phyloP scores from a whole-genome alignment of 2,797 vertebrate species.

The Trichosurus vulpecula region DNA sequence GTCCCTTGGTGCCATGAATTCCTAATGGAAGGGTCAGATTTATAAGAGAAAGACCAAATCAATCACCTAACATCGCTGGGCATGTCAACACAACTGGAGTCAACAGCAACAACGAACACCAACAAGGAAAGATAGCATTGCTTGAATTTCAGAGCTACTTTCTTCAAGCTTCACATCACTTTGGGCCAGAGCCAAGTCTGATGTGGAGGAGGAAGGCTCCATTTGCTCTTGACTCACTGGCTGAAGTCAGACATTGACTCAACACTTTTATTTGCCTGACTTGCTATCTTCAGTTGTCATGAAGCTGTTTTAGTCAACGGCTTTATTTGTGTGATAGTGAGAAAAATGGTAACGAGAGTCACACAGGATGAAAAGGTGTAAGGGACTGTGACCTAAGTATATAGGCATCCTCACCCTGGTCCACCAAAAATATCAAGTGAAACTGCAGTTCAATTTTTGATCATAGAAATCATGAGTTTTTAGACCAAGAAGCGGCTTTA shows the following conservation, averaged over 20 bases:
- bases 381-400: not conserved
- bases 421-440: not conserved
- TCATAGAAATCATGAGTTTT: not conserved
- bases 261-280: not conserved
- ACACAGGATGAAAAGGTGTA: not conserved
- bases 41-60: not conserved
- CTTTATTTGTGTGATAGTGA: not conserved
- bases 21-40: not conserved
- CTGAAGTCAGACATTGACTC: not conserved
- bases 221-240: not conserved
- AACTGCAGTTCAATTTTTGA: not conserved
- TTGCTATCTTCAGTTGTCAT: not conserved
- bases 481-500: not conserved
- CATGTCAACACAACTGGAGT: not conserved
- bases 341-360: not conserved
- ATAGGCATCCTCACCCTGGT: not conserved
- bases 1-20: not conserved
- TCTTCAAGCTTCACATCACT: not conserved
- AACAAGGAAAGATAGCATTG: not conserved
- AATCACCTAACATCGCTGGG: not conserved
- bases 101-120: not conserved
- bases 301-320: not conserved
- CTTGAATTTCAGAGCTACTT: not conserved
- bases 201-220: not conserved
- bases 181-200: not conserved